phyloP scores from a whole-genome alignment of 2,888 invertebrate genomes.

The Andrena camellia region DNA sequence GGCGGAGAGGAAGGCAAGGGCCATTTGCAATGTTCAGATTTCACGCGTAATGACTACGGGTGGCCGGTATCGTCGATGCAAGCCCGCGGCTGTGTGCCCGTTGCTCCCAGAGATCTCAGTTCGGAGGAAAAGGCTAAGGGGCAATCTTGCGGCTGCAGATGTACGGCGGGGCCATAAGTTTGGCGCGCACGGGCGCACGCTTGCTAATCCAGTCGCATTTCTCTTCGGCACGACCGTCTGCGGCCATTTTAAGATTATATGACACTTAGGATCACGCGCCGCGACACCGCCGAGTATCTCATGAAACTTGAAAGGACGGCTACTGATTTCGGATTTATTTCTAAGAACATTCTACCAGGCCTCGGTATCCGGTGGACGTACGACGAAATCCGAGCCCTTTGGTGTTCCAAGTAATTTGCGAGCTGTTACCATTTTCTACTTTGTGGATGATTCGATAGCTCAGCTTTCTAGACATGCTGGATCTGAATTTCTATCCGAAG shows the following conservation, averaged over 20 bases:
- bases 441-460: too few species aligned
- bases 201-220: constrained; percentile 55
- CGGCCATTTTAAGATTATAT: constrained; percentile 47
- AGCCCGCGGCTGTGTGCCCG: constrained; percentile 8
- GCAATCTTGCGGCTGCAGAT: constrained; percentile 32
- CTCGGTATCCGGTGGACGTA: background rate
- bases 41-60: constrained; percentile 50
- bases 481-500: background rate
- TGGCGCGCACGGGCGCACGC: constrained; percentile 17
- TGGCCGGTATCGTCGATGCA: background rate
- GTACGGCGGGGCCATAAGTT: constrained; percentile 41
- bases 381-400: background rate
- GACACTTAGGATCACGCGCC: constrained; percentile 45
- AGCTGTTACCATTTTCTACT: too few species aligned
- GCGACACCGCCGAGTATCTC: constrained; percentile 22
- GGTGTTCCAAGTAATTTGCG: background rate
- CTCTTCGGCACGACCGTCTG: constrained; percentile 38
- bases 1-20: background rate
- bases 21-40: constrained; percentile 46
- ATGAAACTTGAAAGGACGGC: constrained; percentile 33
- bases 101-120: constrained; percentile 22
- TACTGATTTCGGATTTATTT: constrained; percentile 48
- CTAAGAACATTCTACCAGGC: constrained; percentile 5
- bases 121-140: constrained; percentile 37
- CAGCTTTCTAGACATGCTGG: background rate